Base-by-base conservation (phyloP, 1,140 invertebrate species). In the Hycleus cichorii region DNA sequence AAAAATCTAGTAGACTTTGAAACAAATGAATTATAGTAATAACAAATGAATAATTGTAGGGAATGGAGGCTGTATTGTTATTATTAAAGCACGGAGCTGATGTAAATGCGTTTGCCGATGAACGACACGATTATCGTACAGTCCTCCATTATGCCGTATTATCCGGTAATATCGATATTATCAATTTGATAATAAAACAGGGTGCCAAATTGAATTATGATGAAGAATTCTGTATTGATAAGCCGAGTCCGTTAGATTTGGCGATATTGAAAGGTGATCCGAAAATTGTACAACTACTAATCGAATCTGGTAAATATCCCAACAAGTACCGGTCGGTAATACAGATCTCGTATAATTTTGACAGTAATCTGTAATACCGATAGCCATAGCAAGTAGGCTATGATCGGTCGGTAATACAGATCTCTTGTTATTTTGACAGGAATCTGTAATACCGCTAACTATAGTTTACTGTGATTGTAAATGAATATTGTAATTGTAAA, bases 61-160 rank as follows among this genome's bases (percentile, higher is more conserved):
- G 87, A 24, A 84, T 91, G 70, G 81, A 88, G 40, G 82, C 88
- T 2, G 88, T 89, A 1, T 75, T 91, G 47, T 72, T 90, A 5
- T 75, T 92, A n/a, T 75, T 93, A 59, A 86, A 81, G 58, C 84
- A 85, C 66, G 89, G 89, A 0, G 90, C 89, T 7, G 83, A 91
- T 69, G 87, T 91, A 1, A 92, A 91, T 71, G 87, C 87, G 1
- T 87, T 88, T 75, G 83, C 89, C 0, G 89, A 89, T 69, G 81
- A 84, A 18, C 78, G 89, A 47, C 87, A 91, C 69, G 90, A 92
- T 66, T 89, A 83, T 69, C 77, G 89, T 49, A 91, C 89, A 5
- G 89, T 93, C 12, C 75, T 95, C 59, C 90, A 93, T 71, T 93
- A 91, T 70, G 91, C 89, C n/a, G 86, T 94, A 3, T 77, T 91